Percentiles rank a stretch among this genome's conserved stretches.
These are phyloP conservation scores for Lottia scabra DNA, from an alignment of 2,888 invertebrate genomes.

Conservation along the genomic window DNA sequence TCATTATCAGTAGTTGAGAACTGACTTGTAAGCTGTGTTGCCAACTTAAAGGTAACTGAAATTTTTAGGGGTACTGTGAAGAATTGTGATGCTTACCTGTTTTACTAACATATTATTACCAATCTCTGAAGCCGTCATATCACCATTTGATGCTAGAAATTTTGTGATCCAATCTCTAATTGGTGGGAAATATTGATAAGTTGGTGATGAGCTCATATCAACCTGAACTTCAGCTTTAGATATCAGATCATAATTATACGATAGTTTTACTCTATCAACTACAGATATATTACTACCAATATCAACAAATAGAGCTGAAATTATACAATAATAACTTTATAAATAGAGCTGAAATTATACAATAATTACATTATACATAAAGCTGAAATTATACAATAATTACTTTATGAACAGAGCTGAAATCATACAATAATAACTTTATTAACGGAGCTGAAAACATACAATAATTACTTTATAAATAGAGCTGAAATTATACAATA, in stretches of 20 bases:
- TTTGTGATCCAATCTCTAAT: conserved; percentile 61
- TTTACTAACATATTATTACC: conserved; percentile 65
- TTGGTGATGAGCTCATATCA: conserved; percentile 46
- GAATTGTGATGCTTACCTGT: conserved; percentile 44
- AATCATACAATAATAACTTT: too few species aligned
- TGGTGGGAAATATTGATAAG: conserved; percentile 49
- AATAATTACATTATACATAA: too few species aligned
- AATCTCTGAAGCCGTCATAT: conserved; percentile 66
- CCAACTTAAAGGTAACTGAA: too few species aligned
- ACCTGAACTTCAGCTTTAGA: conserved; percentile 46
- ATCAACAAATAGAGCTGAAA: conserved; percentile 66
- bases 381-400: too few species aligned
- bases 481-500: background rate
- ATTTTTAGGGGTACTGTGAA: background rate
- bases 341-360: too few species aligned
- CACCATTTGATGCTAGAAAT: conserved; percentile 62
- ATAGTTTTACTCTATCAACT: conserved; percentile 63
- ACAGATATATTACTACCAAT: conserved; percentile 63
- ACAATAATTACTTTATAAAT: too few species aligned
- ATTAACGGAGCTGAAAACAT: too few species aligned
- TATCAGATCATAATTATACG: conserved; percentile 61
- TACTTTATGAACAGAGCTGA: too few species aligned
- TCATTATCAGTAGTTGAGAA: too few species aligned
- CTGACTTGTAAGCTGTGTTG: too few species aligned
- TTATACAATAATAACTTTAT: too few species aligned